phyloP scores from a whole-genome alignment of 2,888 invertebrate genomes.

The Nycteola revayana region DNA sequence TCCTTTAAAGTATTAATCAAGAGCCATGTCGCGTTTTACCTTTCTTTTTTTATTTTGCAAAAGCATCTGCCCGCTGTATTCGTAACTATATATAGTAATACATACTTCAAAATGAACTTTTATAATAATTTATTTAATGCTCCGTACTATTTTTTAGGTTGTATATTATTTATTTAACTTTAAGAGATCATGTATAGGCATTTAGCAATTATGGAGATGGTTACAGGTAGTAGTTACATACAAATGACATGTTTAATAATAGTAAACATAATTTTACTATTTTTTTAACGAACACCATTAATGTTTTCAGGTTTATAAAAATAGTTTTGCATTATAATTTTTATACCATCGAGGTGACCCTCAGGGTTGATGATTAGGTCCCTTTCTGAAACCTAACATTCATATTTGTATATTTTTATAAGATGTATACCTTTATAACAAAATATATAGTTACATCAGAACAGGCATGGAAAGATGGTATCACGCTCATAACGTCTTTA shows the following conservation, averaged over 20 bases:
- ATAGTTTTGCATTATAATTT: too few relatives aligned
- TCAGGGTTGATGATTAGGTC: too few relatives aligned
- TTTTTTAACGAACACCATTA: too few relatives aligned
- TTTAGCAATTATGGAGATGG: constrained; percentile 14
- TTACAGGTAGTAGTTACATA: too few relatives aligned
- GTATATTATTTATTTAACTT: constrained; percentile 12
- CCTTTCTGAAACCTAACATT: too few relatives aligned
- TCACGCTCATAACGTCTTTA: constrained; percentile 49
- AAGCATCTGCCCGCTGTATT: constrained; percentile 52
- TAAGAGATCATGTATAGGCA: constrained; percentile 13
- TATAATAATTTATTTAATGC: constrained; percentile 23
- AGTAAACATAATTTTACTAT: too few relatives aligned
- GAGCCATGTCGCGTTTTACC: constrained; percentile 50
- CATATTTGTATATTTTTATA: too few relatives aligned
- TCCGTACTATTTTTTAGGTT: constrained; percentile 14
- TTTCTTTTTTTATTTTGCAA: constrained; percentile 53
- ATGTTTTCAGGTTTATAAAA: too few relatives aligned
- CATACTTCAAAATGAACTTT: constrained; percentile 18
- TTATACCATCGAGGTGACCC: too few relatives aligned
- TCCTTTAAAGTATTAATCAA: constrained; percentile 73
- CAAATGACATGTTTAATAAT: too few relatives aligned
- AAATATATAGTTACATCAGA: constrained; percentile 38
- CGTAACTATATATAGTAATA: constrained; percentile 27
- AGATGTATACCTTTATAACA: too few relatives aligned
- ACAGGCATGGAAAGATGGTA: constrained; percentile 47